Evolutionary conservation across 2,113 vertebrate species (phyloP).

Genomic region (Rana temporaria): DNA sequence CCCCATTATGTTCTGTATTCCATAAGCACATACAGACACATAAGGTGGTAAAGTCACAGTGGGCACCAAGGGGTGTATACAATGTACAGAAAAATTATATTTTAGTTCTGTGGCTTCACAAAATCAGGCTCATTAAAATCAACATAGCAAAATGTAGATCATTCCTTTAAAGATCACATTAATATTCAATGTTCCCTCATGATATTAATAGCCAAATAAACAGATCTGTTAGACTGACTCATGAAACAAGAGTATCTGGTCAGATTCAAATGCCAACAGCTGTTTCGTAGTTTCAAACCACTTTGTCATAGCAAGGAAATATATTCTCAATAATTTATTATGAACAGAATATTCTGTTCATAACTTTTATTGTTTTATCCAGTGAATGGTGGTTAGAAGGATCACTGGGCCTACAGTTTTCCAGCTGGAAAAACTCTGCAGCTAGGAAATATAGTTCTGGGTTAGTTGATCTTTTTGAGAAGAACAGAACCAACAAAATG

Average conservation of each 20-base stretch:
- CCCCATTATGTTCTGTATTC: too few relatives aligned
- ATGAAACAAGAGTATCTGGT: conserved; percentile 17
- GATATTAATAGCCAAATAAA: conserved; percentile 30
- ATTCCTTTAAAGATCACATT: conserved; percentile 20
- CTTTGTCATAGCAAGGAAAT: conserved; percentile 11
- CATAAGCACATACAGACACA: too few relatives aligned
- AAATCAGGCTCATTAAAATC: conserved; percentile 4
- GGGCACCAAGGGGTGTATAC: background rate
- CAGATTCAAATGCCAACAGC: conserved; percentile 32
- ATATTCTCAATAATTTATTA: background rate
- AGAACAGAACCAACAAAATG: too few relatives aligned
- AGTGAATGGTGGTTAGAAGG: too few relatives aligned
- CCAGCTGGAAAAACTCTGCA: too few relatives aligned
- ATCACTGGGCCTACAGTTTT: too few relatives aligned
- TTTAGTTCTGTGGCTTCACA: background rate
- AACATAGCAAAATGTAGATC: background rate
- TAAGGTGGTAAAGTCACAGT: background rate
- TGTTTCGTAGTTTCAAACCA: conserved; percentile 13
- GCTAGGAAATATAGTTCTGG: too few relatives aligned
- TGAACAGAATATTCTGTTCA: background rate
- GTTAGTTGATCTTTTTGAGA: too few relatives aligned
- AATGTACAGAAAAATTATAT: background rate
- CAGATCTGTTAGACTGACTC: conserved; percentile 31
- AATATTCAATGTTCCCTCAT: conserved; percentile 25
- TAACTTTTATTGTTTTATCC: too few relatives aligned